Evolutionary conservation across 2,888 invertebrate genomes (phyloP), one percentile per base, ranked within the genome.

Genomic region (Drosophila pseudotalamancana): DNA sequence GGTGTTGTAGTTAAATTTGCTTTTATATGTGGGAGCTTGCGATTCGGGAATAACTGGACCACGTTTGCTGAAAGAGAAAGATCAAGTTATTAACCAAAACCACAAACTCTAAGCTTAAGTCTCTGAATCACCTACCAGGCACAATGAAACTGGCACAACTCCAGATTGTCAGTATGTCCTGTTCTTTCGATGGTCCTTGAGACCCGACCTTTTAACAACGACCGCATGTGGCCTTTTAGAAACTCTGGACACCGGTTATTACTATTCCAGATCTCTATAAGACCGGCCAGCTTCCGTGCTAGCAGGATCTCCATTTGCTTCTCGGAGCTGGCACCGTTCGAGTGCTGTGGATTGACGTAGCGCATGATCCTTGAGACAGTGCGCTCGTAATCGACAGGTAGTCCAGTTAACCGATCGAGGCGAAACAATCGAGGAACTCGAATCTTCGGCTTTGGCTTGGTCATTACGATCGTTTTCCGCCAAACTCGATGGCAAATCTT

Each of bases 331-430:
- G 40, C 55, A 16, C 21, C 34, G 0, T 6, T 25, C 0, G 19
- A n/a, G 6, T 73, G 35, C 8, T 77, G 53, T 0, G 82, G 82
- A 46, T 83, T 83, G 0, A 83, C 88, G 16, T 73, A 76, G 19
- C 51, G 54, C 86, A 83, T 87, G 8, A 83, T 73, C 9, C 35
- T 56, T 2, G 66, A 51, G 6, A 87, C 86, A 0, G 68, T 87
- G 1, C 40, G 64, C 39, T 83, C 80, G 25, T 83, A 83, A 29
- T 76, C 84, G 12, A 77, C 4, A 0, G 88, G 83, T 11, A 82
- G 25, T 0, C 80, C 87, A 0, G 86, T 87, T 4, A 6, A 1
- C 0, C 29, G 31, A 31, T 85, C 79, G 8, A 42, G 16, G 4
- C 83, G 82, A 16, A 81, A 81, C 11, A 87, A 11, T 4, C 39